Base-by-base conservation (phyloP, 2,797 vertebrate genomes). In the Takifugu ocellatus region DNA sequence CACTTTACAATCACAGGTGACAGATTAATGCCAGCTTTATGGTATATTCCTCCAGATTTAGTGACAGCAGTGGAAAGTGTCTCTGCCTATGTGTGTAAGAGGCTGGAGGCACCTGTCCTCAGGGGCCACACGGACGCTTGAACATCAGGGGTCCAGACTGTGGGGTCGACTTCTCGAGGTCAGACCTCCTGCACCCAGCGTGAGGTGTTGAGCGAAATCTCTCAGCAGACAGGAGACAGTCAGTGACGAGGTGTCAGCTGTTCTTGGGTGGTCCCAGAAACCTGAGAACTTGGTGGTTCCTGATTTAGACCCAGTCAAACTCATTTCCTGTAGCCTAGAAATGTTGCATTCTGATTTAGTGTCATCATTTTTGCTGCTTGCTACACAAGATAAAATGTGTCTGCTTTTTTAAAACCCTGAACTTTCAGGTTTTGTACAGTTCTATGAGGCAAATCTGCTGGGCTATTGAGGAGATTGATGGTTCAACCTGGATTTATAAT, bases 121-220 rank as follows among this genome's bases (percentile, higher is more conserved):
- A 21, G 21, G 21, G 21, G 21, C 21, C 21, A 21, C 21, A 21
- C 21, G 21, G 21, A 21, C 21, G 16, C 5, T 84, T 86, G 63
- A 68, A 78, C 86, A 83, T 90, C 69, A 90, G 90, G 54, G 15
- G 49, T 54, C 49, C 84, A 88, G 84, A 78, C 52, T 1, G 1
- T 16, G 54, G 0, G 54, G 57, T 54, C 17, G 36, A 54, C 51
- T 61, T 27, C 51, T 61, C 51, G 1, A 58, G 52, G 25, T 31
- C 46, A 14, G 9, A 39, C 29, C 33, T 55, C 12, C 44, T 0
- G 5, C 6, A 5, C 7, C 25, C 49, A 49, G 0, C 26, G n/a
- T 15, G 9, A 15, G 11, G 6, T 1, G 1, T 15, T 14, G 6
- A 3, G 45, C 51, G 51, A 39, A 54, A 54, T n/a, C 5, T 1